A percentile compares a stretch with the other conserved stretches of the same genome.
Evolutionary conservation across 2,888 invertebrate species (phyloP).

Genomic region (Choristoneura rosaceana): DNA sequence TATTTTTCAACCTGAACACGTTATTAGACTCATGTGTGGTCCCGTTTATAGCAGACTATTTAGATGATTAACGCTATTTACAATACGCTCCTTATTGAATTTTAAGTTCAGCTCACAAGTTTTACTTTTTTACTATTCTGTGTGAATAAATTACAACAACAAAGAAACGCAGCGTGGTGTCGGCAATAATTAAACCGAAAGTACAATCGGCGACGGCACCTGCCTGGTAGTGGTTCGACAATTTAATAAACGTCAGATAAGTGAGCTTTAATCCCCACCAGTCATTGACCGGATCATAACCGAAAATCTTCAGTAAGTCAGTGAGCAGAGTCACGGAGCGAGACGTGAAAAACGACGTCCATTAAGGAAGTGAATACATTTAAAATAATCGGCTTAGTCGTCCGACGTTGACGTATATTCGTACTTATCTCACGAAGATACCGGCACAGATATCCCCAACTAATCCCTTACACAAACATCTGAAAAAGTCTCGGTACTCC

Average conservation of each 20-base stretch:
- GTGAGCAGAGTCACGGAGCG: constrained; percentile 68
- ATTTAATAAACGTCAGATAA: constrained; percentile 76
- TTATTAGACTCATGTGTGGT: constrained; percentile 41
- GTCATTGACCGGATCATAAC: constrained; percentile 84
- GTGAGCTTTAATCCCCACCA: constrained; percentile 73
- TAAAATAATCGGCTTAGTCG: constrained; percentile 86
- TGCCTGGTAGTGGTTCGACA: constrained; percentile 58
- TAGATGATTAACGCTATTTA: constrained; percentile 12
- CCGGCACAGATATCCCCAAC: constrained; percentile 83
- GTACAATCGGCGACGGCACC: constrained; percentile 8
- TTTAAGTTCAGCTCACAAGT: not conserved
- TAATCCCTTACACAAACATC: constrained; percentile 85
- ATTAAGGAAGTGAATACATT: constrained; percentile 86
- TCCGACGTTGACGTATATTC: constrained; percentile 86
- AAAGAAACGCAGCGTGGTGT: not conserved
- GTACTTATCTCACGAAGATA: constrained; percentile 85
- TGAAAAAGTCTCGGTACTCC: constrained; percentile 83
- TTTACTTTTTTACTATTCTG: not conserved
- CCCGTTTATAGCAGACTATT: constrained; percentile 30
- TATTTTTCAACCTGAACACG: constrained; percentile 38
- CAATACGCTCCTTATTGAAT: not conserved
- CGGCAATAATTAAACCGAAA: constrained; percentile 3
- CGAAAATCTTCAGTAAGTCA: constrained; percentile 83
- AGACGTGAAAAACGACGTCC: constrained; percentile 83
- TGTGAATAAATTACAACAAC: not conserved